Evolutionary conservation across 2,888 invertebrate species (phyloP).

Genomic region (Tenthredo distinguenda): DNA sequence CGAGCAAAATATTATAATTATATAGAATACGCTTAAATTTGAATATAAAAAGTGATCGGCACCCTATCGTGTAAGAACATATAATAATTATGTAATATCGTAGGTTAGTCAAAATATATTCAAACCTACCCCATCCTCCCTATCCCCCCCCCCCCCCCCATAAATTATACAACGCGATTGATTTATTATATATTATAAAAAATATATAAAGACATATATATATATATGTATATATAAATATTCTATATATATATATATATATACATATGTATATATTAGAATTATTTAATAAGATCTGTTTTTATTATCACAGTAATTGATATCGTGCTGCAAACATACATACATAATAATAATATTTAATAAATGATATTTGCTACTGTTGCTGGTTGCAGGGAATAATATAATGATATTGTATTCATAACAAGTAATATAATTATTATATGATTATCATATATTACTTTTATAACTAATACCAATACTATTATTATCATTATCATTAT

Average conservation of each 20-base stretch:
- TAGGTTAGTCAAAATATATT: slow-evolving; percentile 40
- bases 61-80: background rate
- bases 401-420: slow-evolving; percentile 46
- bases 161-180: slow-evolving; percentile 10
- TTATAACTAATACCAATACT: slow-evolving; percentile 33
- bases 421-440: slow-evolving; percentile 48
- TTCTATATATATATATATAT: background rate
- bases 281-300: slow-evolving; percentile 45
- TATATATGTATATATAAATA: too few relatives aligned
- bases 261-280: background rate
- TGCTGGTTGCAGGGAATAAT: slow-evolving; percentile 56
- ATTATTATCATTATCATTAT: background rate
- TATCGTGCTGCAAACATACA: slow-evolving; percentile 50
- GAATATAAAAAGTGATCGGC: slow-evolving; percentile 37
- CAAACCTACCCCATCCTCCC: background rate
- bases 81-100: slow-evolving; percentile 24
- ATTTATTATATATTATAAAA: slow-evolving; percentile 32
- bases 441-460: slow-evolving; percentile 47
- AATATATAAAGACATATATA: background rate
- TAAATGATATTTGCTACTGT: slow-evolving; percentile 55
- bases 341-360: slow-evolving; percentile 38
- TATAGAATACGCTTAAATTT: slow-evolving; percentile 31
- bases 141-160: background rate
- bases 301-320: slow-evolving; percentile 48
- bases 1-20: background rate